Percentiles rank a stretch among this genome's conserved stretches.
These are phyloP conservation scores for Doris montereyensis DNA, from an alignment of 2,888 invertebrate genomes.

Conservation along the genomic window DNA sequence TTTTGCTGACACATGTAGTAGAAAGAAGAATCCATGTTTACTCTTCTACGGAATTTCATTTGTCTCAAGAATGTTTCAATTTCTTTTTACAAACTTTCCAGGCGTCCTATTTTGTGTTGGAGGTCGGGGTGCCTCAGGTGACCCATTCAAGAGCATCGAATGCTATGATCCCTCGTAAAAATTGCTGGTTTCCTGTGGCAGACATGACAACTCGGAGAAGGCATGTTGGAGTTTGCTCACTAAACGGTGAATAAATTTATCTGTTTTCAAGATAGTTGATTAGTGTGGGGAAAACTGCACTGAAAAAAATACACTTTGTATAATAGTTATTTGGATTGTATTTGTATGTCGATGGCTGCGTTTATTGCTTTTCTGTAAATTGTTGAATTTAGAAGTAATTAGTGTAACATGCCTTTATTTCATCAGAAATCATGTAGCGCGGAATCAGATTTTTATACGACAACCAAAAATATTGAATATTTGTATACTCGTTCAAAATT, in stretches of 20 bases:
- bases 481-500: too few species aligned
- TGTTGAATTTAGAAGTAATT: too few species aligned
- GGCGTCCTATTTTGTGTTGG: conserved; percentile 76
- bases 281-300: background rate
- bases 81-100: too few species aligned
- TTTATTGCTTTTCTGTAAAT: background rate
- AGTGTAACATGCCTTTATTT: too few species aligned
- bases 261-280: background rate
- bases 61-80: too few species aligned
- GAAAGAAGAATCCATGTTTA: too few species aligned
- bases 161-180: conserved; percentile 73
- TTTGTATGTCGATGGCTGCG: background rate
- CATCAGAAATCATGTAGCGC: too few species aligned
- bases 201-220: conserved; percentile 74
- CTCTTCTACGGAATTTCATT: too few species aligned
- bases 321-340: background rate
- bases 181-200: conserved; percentile 73
- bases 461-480: too few species aligned
- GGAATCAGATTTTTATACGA: too few species aligned
- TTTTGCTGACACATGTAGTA: too few species aligned
- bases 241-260: conserved; percentile 63
- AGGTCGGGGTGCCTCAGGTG: conserved; percentile 74
- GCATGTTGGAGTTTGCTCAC: conserved; percentile 75
- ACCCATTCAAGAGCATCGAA: conserved; percentile 74
- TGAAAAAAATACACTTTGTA: too few species aligned